Evolutionary conservation across 2,797 vertebrate species (phyloP).

Genomic region (Spondyliosoma cantharus): DNA sequence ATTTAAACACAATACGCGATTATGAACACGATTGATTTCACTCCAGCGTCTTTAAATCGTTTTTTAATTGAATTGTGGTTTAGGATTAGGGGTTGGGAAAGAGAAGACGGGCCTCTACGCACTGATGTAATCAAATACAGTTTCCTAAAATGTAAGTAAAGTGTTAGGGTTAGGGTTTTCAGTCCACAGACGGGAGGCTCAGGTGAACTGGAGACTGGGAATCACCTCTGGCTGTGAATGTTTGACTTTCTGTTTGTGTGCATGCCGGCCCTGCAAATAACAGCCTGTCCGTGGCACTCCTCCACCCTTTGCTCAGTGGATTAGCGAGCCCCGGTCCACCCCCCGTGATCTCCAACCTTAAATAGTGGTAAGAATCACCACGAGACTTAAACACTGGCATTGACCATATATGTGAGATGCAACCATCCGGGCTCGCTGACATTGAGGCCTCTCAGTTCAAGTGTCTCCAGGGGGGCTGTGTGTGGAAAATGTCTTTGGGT

Average conservation of each 20-base stretch:
- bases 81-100: neutral
- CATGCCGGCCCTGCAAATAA: neutral
- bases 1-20: too few relatives aligned
- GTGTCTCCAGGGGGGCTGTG: slow-evolving; percentile 40
- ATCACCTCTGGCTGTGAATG: slow-evolving; percentile 10
- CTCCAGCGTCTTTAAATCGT: neutral
- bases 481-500: slow-evolving; percentile 50
- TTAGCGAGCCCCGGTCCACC: neutral
- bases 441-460: slow-evolving; percentile 35
- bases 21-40: neutral
- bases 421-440: slow-evolving; percentile 26
- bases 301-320: neutral
- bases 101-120: neutral
- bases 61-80: neutral
- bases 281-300: neutral
- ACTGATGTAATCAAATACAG: neutral
- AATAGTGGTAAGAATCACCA: neutral
- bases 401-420: neutral
- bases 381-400: neutral
- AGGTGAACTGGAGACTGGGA: slow-evolving; percentile 11
- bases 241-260: slow-evolving; percentile 28
- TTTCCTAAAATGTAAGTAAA: too few relatives aligned
- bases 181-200: neutral
- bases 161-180: too few relatives aligned
- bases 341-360: neutral